Base-by-base conservation (phyloP, 2,888 invertebrate species). In the Microctonus hyperodae region DNA sequence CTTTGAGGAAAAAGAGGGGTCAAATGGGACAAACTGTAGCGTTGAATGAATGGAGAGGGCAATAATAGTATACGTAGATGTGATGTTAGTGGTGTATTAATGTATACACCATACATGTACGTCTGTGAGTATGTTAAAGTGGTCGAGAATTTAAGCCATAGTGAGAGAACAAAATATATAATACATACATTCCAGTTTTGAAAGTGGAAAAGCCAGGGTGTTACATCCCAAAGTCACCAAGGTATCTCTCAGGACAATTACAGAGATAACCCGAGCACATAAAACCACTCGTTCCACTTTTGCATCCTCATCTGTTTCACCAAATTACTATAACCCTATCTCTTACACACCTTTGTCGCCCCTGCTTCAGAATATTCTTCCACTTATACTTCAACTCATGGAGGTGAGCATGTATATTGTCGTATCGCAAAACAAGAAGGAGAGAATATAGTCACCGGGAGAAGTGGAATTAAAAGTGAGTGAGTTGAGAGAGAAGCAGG, bases 211-310 rank as follows among this genome's bases (percentile, higher is more conserved):
- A 62, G 63, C 61, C 61, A 56, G 53, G 53, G 31, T 33, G 51
- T 25, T 67, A 70, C 64, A 70, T 25, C 20, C 25, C 37, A 22
- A 55, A 63, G 62, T 62, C 62, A 63, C 51, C 62, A 25, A 48
- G 72, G 70, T 74, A 60, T 56, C 67, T 62, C 44, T 44, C 4
- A 5, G 28, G 16, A 68, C 68, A 70, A 68, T 70, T 68, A 70
- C 68, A 68, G 65, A 70, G 70, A 70, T 70, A 70, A 69, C 65
- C 65, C 61, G 10, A 9, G 22, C 51, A 51, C 31, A 62, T 37
- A 37, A n/a, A 11, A n/a, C 37, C 13, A n/a, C n/a, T n/a, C 37
- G 44, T 51, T 58, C 28, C 40, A 35, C 51, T 59, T 63, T 13
- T 64, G 57, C 50, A 57, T 58, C 67, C 61, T 48, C 69, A 20